phyloP scores from a whole-genome alignment of 2,113 vertebrate genomes.

The Galbula dea region DNA sequence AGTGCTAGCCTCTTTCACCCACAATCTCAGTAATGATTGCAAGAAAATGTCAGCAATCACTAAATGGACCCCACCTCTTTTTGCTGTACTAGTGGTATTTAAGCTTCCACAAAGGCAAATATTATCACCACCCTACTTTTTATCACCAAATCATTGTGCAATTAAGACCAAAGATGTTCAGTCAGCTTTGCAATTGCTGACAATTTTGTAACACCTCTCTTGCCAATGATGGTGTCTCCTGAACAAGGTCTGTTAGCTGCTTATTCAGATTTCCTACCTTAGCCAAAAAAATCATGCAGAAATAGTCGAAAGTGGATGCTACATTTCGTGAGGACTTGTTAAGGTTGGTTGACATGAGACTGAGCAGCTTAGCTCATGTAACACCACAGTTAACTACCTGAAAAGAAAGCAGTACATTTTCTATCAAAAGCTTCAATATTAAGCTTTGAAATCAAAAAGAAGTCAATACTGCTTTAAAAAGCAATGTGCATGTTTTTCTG shows the following conservation, averaged over 20 bases:
- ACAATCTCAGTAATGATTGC: background rate
- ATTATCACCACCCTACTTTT: background rate
- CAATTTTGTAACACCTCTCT: accelerated
- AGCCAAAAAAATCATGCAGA: background rate
- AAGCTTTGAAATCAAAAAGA: background rate
- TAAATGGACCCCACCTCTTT: background rate
- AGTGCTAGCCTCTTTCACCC: background rate
- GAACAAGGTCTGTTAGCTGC: background rate
- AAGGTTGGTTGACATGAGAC: accelerated
- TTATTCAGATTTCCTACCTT: background rate
- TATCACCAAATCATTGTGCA: background rate
- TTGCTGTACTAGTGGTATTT: background rate
- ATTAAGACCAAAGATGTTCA: background rate
- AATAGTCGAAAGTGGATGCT: background rate
- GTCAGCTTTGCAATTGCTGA: background rate
- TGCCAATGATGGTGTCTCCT: accelerated
- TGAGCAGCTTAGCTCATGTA: background rate
- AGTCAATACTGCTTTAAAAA: background rate
- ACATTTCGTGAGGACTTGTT: background rate
- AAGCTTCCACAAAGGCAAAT: background rate
- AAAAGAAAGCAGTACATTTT: accelerated
- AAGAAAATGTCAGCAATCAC: background rate
- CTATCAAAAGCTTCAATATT: background rate
- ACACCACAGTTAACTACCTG: background rate
- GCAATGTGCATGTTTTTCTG: accelerated